Evolutionary conservation across 2,113 vertebrate species (phyloP), one percentile per base, ranked within the genome.

Genomic region (Hydrolagus affinis): DNA sequence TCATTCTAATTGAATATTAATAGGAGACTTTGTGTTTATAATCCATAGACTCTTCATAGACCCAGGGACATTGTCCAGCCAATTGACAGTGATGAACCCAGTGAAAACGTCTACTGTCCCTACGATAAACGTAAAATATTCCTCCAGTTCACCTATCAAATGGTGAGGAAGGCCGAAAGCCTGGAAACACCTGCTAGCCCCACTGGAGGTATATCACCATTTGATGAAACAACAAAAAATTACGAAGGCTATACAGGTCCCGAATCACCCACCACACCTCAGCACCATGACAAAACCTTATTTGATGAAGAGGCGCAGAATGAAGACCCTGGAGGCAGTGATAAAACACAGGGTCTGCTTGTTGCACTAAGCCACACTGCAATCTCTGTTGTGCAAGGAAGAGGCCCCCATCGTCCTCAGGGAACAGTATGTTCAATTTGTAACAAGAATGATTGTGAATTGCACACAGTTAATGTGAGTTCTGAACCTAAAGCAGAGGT

Each of bases 321-420:
- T 12, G 21, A 28, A 44, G 11, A 21, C 11, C 6, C n/a, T 0
- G 12, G 44, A 11, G 66, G 19, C 30, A 56, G 56, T 0, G 9
- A 4, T 23, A 56, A 70, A 21, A 30, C 85, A 14, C 1, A 28
- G 9, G 60, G 32, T 3, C 17, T 93, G 28, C 74, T 94, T 62
- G 11, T 94, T 56, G 75, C 89, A 21, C 89, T 95, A 91, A 90
- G 7, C 0, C 89, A 90, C 11, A 90, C 91, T 14, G 91, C 85
- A 30, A 86, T 94, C 76, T 87, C 89, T 2, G 23, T 92, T 59
- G 66, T 95, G 32, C 87, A 12, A 0, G 90, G 89, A n/a, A 86
- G 94, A 4, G 89, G 93, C 57, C 91, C 89, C 15, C 57, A 87
- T 0, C 0, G 19, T 3, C 21, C 28, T 9, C 30, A 1, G 0